Evolutionary conservation across 2,888 invertebrate species (phyloP).

Genomic region (Melangyna quadrimaculata): DNA sequence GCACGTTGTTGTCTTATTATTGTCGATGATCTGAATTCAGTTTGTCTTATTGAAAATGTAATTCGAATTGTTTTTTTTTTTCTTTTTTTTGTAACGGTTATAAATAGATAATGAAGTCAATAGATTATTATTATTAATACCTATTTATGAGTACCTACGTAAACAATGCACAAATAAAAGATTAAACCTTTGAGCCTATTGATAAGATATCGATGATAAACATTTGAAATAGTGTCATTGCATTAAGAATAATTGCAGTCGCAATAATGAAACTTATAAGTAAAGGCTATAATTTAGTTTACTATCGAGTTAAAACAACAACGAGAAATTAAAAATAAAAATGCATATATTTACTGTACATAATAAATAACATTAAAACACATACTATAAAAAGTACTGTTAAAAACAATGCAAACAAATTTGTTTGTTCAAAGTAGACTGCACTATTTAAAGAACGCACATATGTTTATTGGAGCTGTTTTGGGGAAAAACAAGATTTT

Average conservation of each 20-base stretch:
- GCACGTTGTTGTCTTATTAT: constrained; percentile 44
- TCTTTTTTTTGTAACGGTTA: neutral
- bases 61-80: neutral
- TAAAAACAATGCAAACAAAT: no score
- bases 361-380: no score
- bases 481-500: no score
- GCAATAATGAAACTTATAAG: neutral
- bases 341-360: no score
- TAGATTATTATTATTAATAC: constrained; percentile 33
- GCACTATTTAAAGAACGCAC: no score
- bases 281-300: neutral
- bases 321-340: no score
- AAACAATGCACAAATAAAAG: constrained; percentile 22
- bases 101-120: constrained; percentile 1
- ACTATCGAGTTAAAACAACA: neutral
- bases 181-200: constrained; percentile 43
- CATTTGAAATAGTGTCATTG: constrained; percentile 14
- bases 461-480: no score
- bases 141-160: no score
- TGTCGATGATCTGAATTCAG: constrained; percentile 54
- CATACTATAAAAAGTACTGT: no score
- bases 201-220: constrained; percentile 37
- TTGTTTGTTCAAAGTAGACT: no score
- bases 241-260: neutral
- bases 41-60: constrained; percentile 49